Evolutionary conservation across 2,888 invertebrate genomes (phyloP), one percentile per base, ranked within the genome.

Genomic region (Rhimphoctona megacephalus): DNA sequence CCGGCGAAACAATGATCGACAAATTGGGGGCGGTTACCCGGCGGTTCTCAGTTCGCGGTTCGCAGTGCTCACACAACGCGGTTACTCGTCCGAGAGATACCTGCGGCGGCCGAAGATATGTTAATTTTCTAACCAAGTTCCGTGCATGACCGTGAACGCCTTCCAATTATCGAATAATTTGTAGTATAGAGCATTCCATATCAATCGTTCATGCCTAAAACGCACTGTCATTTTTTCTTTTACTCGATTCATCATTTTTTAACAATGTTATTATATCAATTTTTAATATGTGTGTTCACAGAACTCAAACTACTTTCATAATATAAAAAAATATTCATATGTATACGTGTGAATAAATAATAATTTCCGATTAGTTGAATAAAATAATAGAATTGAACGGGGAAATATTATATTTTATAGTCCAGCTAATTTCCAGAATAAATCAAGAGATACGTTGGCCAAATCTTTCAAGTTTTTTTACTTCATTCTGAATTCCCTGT

Each of bases 81-180:
- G 73, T 80, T 69, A 22, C 57, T 30, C 69, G 67, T 74, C 36
- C 22, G 74, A 74, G 77, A 73, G 22, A 84, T 84, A 74, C 67
- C 81, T 84, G 52, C 74, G 61, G 30, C 30, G 61, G 30, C 30
- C 25, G 70, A 84, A 78, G 69, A 86, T 86, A 84, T 86, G 86
- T 84, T 86, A 86, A 86, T 86, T 86, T 72, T 77, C 69, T 57
- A 84, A 83, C 61, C 61, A 83, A 80, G 85, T 85, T 74, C 57
- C 86, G 81, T 83, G 25, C 57, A 57, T 25, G 88, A 83, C 81
- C 85, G 86, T 85, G 76, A 83, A 88, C 86, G 87, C 85, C 87
- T 83, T 81, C 85, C 83, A 88, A 88, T 87, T 88, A 87, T 72
- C 76, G 76, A 57, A 81, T 57, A 49, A 81, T 72, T 76, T 67